Conservation (phyloP, 2,888 invertebrate species). For the Brassicogethes aeneus region DNA sequence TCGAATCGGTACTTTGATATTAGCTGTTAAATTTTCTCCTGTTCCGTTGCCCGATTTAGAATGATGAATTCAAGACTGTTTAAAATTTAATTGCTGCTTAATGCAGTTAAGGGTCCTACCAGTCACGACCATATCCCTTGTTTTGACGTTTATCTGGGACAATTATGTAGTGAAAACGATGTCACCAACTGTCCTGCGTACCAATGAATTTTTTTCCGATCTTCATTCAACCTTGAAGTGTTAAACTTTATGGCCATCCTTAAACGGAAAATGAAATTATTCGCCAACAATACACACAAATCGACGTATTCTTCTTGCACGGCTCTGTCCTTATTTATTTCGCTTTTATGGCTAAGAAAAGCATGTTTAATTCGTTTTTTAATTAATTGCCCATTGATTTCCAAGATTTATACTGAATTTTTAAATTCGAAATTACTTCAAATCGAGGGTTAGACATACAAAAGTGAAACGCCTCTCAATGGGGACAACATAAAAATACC, state of each 20-base stretch:
- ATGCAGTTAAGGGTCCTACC: constrained; percentile 1
- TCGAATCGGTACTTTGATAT: neutral
- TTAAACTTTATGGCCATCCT: neutral
- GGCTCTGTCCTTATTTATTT: too few species aligned
- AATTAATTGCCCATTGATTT: too few species aligned
- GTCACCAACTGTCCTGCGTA: neutral
- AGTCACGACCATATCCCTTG: constrained; percentile 4
- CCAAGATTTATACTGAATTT: too few species aligned
- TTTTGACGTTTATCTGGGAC: constrained; percentile 1
- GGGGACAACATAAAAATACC: too few species aligned
- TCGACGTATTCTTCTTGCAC: too few species aligned
- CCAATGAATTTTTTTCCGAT: constrained; percentile 1
- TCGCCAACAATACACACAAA: too few species aligned
- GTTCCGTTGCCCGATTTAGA: neutral
- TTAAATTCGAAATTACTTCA: too few species aligned
- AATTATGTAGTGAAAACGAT: constrained; percentile 3
- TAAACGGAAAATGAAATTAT: constrained; percentile 1
- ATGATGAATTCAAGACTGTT: neutral
- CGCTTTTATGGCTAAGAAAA: too few species aligned
- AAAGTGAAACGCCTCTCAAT: too few species aligned
- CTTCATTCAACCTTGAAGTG: neutral
- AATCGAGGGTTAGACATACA: too few species aligned
- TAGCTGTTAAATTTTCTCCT: neutral
- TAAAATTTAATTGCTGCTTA: constrained; percentile 4
- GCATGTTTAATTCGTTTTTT: too few species aligned